phyloP scores from a whole-genome alignment of 2,888 invertebrate species.

The Scaptomyza cyrtandrae region DNA sequence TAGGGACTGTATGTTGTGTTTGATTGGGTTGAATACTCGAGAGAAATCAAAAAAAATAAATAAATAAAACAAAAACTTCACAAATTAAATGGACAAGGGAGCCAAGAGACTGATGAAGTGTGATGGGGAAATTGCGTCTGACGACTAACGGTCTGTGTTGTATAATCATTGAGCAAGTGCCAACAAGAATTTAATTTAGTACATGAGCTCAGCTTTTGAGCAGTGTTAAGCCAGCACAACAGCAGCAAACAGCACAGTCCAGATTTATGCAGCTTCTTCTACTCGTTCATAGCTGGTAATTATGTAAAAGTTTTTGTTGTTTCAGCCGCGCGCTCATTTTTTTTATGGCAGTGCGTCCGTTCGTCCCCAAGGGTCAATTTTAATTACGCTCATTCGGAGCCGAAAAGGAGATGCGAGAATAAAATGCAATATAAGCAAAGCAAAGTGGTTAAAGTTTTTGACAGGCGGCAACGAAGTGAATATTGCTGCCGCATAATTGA shows the following conservation, averaged over 20 bases:
- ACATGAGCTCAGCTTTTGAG: slow-evolving; percentile 49
- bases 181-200: slow-evolving; percentile 47
- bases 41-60: slow-evolving; percentile 75
- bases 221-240: neutral
- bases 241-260: neutral
- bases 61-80: slow-evolving; percentile 61
- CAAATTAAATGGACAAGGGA: slow-evolving; percentile 62
- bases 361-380: slow-evolving; percentile 75
- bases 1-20: neutral
- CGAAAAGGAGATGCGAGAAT: slow-evolving; percentile 54
- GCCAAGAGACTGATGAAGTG: neutral
- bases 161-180: slow-evolving; percentile 44
- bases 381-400: slow-evolving; percentile 75
- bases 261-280: slow-evolving; percentile 38
- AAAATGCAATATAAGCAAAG: slow-evolving; percentile 46
- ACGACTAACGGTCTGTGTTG: slow-evolving; percentile 19
- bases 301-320: slow-evolving; percentile 49
- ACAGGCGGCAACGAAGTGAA: slow-evolving; percentile 73
- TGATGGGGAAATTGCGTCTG: neutral
- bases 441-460: slow-evolving; percentile 68
- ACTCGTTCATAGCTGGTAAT: slow-evolving; percentile 45
- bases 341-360: slow-evolving; percentile 31
- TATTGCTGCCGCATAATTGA: slow-evolving; percentile 73
- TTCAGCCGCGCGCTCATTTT: slow-evolving; percentile 20
- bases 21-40: slow-evolving; percentile 37